Conservation (phyloP, 2,113 vertebrate genomes). For the Aramus guarauna region DNA sequence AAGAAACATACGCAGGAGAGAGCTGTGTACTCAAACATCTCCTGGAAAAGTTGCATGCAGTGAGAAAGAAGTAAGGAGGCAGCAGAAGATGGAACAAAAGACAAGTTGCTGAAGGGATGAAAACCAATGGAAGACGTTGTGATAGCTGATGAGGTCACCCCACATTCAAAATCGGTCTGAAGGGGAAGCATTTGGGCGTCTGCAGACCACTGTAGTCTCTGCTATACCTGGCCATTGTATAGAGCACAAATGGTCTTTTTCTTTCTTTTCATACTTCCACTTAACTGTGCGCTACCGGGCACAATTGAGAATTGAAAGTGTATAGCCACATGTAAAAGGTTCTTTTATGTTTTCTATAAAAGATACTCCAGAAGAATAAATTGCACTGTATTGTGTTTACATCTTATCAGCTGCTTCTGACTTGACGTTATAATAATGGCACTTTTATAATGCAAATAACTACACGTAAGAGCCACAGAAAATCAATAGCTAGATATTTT, state of each 20-base stretch:
- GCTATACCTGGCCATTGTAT: background rate
- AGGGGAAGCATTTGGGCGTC: background rate
- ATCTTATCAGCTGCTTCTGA: background rate
- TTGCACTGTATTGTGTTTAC: background rate
- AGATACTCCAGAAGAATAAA: background rate
- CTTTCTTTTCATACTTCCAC: background rate
- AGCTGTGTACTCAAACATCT: background rate
- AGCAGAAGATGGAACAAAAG: background rate
- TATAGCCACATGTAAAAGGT: background rate
- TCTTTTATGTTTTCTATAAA: background rate
- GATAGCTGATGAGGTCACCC: background rate
- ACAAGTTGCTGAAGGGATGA: background rate
- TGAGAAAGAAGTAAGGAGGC: background rate
- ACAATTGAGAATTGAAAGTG: background rate
- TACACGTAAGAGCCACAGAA: background rate
- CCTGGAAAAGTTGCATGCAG: background rate
- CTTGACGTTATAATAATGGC: background rate
- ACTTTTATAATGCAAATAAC: background rate
- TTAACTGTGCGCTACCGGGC: fast-evolving
- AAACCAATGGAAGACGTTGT: background rate
- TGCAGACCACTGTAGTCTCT: background rate
- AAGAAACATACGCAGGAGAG: background rate
- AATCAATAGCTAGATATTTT: background rate
- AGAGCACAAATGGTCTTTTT: background rate
- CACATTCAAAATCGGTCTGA: background rate